Base-by-base conservation (phyloP, 2,113 vertebrate species). In the Bubo scandiacus region DNA sequence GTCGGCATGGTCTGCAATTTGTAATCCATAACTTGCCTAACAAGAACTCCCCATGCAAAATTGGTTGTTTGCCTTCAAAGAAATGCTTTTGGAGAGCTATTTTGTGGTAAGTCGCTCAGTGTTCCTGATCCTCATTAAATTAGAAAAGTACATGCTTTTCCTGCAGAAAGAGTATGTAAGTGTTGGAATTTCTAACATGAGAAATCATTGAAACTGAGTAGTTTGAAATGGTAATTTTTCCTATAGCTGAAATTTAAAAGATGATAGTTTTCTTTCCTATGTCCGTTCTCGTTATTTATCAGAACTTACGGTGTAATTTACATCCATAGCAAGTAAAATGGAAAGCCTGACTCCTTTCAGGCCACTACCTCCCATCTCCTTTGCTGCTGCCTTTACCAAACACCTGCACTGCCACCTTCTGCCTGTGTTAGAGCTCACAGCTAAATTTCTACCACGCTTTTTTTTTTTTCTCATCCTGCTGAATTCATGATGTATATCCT, bases 181-280 rank as follows among this genome's bases (percentile, higher is more conserved):
- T 11, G 65, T 27, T 79, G 73, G 63, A 15, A 81, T 89, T 88
- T 85, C 91, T 73, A 81, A 66, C 20, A 3, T 62, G 75, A 25
- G 70, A 77, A 87, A 72, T 65, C 5, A 91, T 90, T 92, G 88
- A 94, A 96, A 92, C 19, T 6, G 83, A 94, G 78, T 40, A 38
- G 86, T 96, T 97, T 96, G 94, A 96, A 95, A 92, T 94, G 78
- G 54, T 72, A 88, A 92, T 95, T 94, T 95, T 94, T 73, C 87
- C 81, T 82, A 29, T 55, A 82, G 55, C 63, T 86, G 87, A 88
- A 81, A 91, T 89, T 52, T 77, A 55, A 91, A 92, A 87, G 70
- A 91, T 75, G 90, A 80, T 45, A 45, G 62, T 88, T 94, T 92
- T 91, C 78, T 90, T 92, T 89, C 91, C 54, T 84, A 3, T 51